Conservation (phyloP, 2,797 vertebrate species). For the Sebastes itinus region DNA sequence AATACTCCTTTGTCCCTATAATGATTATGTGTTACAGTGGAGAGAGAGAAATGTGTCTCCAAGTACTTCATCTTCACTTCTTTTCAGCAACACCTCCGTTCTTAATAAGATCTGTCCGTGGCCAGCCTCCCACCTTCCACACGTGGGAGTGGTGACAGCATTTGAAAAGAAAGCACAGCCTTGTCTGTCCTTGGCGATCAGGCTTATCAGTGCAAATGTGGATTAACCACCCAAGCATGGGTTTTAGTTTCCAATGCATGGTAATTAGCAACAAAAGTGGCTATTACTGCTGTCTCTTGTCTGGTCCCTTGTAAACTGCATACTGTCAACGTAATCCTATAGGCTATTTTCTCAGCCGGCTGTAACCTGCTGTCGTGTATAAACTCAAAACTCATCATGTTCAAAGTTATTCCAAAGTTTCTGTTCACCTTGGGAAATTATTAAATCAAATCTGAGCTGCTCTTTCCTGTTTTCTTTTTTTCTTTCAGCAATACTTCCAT, state of each 20-base stretch:
- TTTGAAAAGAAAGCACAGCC: slow-evolving; percentile 39
- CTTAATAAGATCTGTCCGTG: slow-evolving; percentile 34
- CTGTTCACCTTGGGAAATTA: not conserved
- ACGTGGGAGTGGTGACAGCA: slow-evolving; percentile 48
- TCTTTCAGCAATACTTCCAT: slow-evolving; percentile 96
- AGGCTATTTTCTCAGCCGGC: not conserved
- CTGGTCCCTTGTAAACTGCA: slow-evolving; percentile 30
- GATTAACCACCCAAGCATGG: slow-evolving; percentile 43
- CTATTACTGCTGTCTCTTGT: slow-evolving; percentile 45
- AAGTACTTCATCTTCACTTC: not conserved
- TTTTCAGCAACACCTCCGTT: slow-evolving; percentile 9
- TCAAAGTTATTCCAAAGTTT: not conserved
- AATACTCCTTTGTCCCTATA: not conserved
- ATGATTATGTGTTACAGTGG: not conserved
- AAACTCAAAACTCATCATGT: not conserved
- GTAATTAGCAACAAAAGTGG: slow-evolving; percentile 60
- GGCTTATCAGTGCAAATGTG: slow-evolving; percentile 46
- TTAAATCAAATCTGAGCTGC: not conserved
- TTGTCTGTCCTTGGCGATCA: slow-evolving; percentile 53
- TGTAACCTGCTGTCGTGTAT: not conserved
- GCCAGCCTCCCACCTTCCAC: slow-evolving; percentile 27
- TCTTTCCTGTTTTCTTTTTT: not conserved
- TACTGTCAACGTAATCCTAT: slow-evolving; percentile 25
- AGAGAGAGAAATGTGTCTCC: not conserved
- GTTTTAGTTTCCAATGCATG: slow-evolving; percentile 43